These are phyloP conservation scores for Spisula solida DNA, from an alignment of 2,888 invertebrate species.

Conservation along the genomic window DNA sequence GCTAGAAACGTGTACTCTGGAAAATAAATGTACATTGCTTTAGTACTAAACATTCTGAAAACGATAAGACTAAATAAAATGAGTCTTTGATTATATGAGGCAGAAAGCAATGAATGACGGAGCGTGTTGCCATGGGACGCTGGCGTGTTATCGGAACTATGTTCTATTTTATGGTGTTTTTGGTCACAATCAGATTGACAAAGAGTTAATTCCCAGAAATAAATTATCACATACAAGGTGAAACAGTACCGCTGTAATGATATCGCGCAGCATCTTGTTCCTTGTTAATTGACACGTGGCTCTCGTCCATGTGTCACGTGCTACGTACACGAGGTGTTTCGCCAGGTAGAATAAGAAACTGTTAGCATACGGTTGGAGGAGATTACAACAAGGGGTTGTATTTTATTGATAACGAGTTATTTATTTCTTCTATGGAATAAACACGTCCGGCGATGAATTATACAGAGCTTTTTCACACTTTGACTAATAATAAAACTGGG, in stretches of 20 bases:
- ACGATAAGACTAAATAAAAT: slow-evolving; percentile 28
- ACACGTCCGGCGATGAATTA: slow-evolving; percentile 24
- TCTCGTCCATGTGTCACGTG: slow-evolving; percentile 33
- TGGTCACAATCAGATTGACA: slow-evolving; percentile 33
- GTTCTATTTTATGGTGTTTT: slow-evolving; percentile 48
- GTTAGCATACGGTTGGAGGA: slow-evolving; percentile 23
- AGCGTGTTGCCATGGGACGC: slow-evolving; percentile 32
- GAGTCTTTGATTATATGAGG: neutral
- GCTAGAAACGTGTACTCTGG: neutral
- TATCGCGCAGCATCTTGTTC: slow-evolving; percentile 32
- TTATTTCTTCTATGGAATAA: neutral
- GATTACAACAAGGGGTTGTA: slow-evolving; percentile 23
- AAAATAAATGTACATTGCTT: neutral
- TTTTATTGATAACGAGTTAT: slow-evolving; percentile 36
- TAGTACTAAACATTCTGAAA: slow-evolving; percentile 16
- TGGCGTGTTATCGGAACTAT: slow-evolving; percentile 16
- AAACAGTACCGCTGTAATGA: slow-evolving; percentile 26
- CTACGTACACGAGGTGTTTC: slow-evolving; percentile 24
- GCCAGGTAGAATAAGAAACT: slow-evolving; percentile 34
- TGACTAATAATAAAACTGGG: slow-evolving; percentile 12
- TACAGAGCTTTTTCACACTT: slow-evolving; percentile 17
- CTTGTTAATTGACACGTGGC: slow-evolving; percentile 42
- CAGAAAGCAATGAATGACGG: neutral
- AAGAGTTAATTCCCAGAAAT: slow-evolving; percentile 41
- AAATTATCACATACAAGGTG: slow-evolving; percentile 42